These are phyloP conservation scores for Cladopsammia gracilis DNA, from an alignment of 64 coral and sea anemone species.

Conservation along the genomic window DNA sequence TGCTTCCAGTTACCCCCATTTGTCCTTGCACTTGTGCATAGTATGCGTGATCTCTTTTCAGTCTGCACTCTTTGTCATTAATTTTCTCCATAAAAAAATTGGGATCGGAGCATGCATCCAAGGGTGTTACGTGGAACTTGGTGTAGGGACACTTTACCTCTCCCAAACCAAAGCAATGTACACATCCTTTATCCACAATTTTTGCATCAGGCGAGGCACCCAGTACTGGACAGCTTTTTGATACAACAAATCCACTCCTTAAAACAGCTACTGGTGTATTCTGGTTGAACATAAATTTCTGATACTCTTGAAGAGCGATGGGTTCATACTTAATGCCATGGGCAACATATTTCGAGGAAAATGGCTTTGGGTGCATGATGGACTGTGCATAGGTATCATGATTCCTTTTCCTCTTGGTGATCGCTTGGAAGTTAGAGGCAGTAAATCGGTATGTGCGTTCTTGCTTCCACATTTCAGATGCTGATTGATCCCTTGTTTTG, in stretches of 20 bases:
- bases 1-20: slow-evolving; percentile 10
- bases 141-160: slow-evolving; percentile 46
- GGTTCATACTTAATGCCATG: slow-evolving; percentile 45
- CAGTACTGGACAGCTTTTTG: slow-evolving; percentile 4
- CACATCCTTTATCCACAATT: slow-evolving; percentile 35
- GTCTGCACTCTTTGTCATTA: background rate
- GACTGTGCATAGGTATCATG: slow-evolving; percentile 43
- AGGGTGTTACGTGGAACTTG: slow-evolving; percentile 14
- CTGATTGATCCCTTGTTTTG: slow-evolving; percentile 25
- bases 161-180: slow-evolving; percentile 10
- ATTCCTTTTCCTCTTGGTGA: slow-evolving; percentile 49
- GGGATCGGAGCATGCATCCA: slow-evolving; percentile 47
- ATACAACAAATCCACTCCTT: slow-evolving; percentile 32
- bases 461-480: slow-evolving; percentile 38
- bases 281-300: slow-evolving; percentile 39
- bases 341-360: background rate
- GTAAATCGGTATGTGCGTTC: slow-evolving; percentile 65
- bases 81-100: slow-evolving; percentile 59
- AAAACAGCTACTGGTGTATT: slow-evolving; percentile 30
- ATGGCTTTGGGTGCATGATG: slow-evolving; percentile 49
- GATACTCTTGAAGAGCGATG: slow-evolving; percentile 26
- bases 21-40: slow-evolving; percentile 46
- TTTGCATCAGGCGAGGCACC: slow-evolving; percentile 47
- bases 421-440: slow-evolving; percentile 50
- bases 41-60: slow-evolving; percentile 21